Conservation (phyloP, 1,140 invertebrate species). For the Lordiphosa stackelbergi region DNA sequence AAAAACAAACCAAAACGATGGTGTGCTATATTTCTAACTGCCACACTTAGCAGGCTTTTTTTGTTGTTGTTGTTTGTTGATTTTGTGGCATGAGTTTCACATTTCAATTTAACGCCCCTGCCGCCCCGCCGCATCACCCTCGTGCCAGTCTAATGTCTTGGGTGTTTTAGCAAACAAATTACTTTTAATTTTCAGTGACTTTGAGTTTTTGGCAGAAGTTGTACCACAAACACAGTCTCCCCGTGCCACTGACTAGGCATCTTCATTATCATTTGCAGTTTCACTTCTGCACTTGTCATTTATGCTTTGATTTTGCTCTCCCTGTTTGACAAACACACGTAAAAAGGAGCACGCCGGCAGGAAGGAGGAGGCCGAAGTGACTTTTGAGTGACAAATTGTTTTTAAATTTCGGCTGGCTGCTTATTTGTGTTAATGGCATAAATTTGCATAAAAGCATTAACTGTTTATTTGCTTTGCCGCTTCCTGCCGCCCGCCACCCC, state of each 20-base stretch:
- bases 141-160: slow-evolving; percentile 45
- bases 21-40: slow-evolving; percentile 62
- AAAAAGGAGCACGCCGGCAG: slow-evolving; percentile 17
- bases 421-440: slow-evolving; percentile 76
- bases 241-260: slow-evolving; percentile 60
- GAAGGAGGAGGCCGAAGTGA: slow-evolving; percentile 50
- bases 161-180: slow-evolving; percentile 73
- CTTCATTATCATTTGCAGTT: slow-evolving; percentile 60
- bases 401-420: slow-evolving; percentile 66
- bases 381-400: slow-evolving; percentile 76
- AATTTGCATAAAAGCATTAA: slow-evolving; percentile 76
- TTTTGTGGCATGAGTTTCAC: slow-evolving; percentile 70
- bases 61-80: slow-evolving; percentile 24
- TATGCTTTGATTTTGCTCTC: slow-evolving; percentile 58
- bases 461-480: slow-evolving; percentile 72
- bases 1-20: not conserved
- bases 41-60: slow-evolving; percentile 32
- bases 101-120: slow-evolving; percentile 50
- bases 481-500: slow-evolving; percentile 27
- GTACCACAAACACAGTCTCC: not conserved
- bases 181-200: slow-evolving; percentile 75
- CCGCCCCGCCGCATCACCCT: too few relatives aligned
- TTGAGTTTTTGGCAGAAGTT: slow-evolving; percentile 60
- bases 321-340: slow-evolving; percentile 25
- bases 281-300: slow-evolving; percentile 54